These are phyloP conservation scores for Atta texana DNA, from an alignment of 1,140 invertebrate species.

Conservation along the genomic window DNA sequence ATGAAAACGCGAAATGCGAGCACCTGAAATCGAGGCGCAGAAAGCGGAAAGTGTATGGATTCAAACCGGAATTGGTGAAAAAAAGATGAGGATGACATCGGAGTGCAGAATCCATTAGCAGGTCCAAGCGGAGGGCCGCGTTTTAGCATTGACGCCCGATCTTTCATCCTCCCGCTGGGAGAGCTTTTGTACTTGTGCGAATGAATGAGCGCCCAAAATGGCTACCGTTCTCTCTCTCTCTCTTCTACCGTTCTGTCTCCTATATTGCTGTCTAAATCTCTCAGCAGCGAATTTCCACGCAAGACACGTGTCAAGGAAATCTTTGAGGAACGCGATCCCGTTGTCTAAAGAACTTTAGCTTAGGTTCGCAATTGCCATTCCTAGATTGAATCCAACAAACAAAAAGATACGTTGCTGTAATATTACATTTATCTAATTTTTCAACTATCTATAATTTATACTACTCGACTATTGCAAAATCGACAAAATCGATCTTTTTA, in stretches of 20 bases:
- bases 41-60: conserved; percentile 63
- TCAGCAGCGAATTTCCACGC: conserved; percentile 51
- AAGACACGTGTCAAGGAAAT: conserved; percentile 35
- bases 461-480: neutral
- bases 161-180: conserved; percentile 73
- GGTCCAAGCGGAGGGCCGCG: conserved; percentile 43
- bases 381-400: neutral
- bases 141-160: conserved; percentile 77
- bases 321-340: neutral
- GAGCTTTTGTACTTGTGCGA: conserved; percentile 69
- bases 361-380: neutral
- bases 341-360: neutral
- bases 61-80: conserved; percentile 42
- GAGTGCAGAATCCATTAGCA: conserved; percentile 78
- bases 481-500: neutral
- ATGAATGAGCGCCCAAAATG: conserved; percentile 52
- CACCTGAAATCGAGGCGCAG: conserved; percentile 46
- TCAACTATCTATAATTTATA: neutral
- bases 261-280: conserved; percentile 27
- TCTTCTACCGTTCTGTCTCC: neutral
- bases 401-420: neutral
- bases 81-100: conserved; percentile 72
- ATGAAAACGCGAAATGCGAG: conserved; percentile 23
- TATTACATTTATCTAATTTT: neutral
- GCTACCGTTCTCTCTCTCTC: neutral